Evolutionary conservation across 1,140 invertebrate species (phyloP), one percentile per base, ranked within the genome.

Genomic region (Drosophila cardini): DNA sequence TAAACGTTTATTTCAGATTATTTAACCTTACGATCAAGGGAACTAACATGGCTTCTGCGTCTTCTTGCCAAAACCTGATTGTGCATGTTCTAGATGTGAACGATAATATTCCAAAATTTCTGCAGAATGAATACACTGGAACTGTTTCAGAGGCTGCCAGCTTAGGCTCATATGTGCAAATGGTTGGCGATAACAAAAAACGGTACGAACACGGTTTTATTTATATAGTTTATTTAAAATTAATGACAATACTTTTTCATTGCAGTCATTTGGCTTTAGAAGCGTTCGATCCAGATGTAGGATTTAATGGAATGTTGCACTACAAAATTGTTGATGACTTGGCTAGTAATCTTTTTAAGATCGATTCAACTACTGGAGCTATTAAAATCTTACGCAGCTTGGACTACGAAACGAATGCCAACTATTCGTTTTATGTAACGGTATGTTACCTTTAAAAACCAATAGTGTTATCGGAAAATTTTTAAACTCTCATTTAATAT

Each of bases 311-410:
- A 9, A 93, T 97, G 73, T 93, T 98, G 16, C 95, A 95, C 76
- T 99, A 96, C 92, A 95, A 96, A 83, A 98, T 99, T 76, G 93
- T 97, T 40, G 97, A 98, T 87, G 94, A 94, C 72, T 92, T 94
- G 72, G 96, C 94, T 7, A 94, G 94, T 72, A 94, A 94, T 61
- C 96, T 95, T 86, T 99, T 99, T 91, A 95, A 95, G 78, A 96
- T 99, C 68, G 97, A 98, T 92, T 95, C 96, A 1, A 97, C 95
- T 69, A 98, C 98, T 8, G 97, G 98, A 38, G 97, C 97, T 9
- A 95, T 99, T 52, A 94, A 95, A 72, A 96, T 96, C 0, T 94
- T 95, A 7, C 94, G 94, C 58, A 92, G 94, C 2, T 93, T 99
- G 42, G 98, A 99, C 92, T 96, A 97, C 91, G 98, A 99, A 92